Percentiles rank a stretch among this genome's conserved stretches.
These are phyloP conservation scores for Ceratoteleas bidentatus DNA, from an alignment of 1,140 invertebrate genomes.

Conservation along the genomic window DNA sequence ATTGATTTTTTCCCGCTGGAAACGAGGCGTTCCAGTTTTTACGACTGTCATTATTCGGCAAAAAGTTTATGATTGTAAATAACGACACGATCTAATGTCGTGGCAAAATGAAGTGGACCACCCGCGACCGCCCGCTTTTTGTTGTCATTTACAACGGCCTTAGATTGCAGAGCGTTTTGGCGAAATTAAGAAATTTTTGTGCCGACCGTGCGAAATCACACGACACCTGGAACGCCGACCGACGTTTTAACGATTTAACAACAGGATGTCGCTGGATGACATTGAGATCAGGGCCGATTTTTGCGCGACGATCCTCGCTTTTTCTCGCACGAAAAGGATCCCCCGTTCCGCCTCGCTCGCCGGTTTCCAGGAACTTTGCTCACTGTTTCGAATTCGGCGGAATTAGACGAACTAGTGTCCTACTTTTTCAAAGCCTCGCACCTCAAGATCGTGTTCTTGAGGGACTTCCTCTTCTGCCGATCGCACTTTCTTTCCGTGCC, in stretches of 20 bases:
- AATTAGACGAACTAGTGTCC: background rate
- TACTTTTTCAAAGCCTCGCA: no score
- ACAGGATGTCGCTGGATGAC: conserved; percentile 46
- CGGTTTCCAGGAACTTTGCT: no score
- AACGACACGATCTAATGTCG: conserved; percentile 20
- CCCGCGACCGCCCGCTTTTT: conserved; percentile 51
- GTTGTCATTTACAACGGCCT: conserved; percentile 52
- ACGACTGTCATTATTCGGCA: conserved; percentile 14
- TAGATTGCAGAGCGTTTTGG: conserved; percentile 56
- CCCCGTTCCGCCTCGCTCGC: no score
- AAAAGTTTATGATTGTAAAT: conserved; percentile 44
- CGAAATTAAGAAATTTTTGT: conserved; percentile 73
- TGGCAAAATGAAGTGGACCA: conserved; percentile 67
- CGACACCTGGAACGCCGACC: conserved; percentile 44
- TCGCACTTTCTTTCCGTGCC: background rate
- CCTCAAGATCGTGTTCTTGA: no score
- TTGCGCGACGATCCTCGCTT: background rate
- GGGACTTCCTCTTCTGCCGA: no score
- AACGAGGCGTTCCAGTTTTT: conserved; percentile 15
- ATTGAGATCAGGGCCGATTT: conserved; percentile 35
- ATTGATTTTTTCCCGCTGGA: conserved; percentile 13
- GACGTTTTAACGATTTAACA: conserved; percentile 29
- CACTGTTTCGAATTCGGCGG: background rate
- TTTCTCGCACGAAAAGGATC: conserved; percentile 8
- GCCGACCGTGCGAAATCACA: conserved; percentile 64